Evolutionary conservation across 2,797 vertebrate genomes (phyloP), one percentile per base, ranked within the genome.

Genomic region (Acrossocheilus wenchowensis): DNA sequence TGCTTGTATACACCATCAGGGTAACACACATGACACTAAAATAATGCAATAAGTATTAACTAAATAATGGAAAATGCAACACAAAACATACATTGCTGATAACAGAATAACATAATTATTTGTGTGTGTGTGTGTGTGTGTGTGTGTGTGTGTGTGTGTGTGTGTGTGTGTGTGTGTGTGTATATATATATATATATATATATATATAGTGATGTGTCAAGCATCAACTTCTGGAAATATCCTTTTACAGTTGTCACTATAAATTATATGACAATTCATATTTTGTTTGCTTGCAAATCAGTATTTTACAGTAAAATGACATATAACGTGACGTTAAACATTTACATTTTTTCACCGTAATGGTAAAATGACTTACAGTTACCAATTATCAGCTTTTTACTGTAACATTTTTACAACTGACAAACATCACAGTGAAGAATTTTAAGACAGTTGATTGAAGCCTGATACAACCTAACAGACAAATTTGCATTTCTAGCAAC

Each of bases 361-460:
- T 54, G 19, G 10, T 12, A 21, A 66, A 45, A n/a, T 75, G 10
- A 19, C 48, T 21, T 12, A 57, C 30, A 39, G 34, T 15, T n/a
- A n/a, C 4, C 5, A 43, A 4, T 72, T n/a, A 72, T 41, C 14
- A 5, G 9, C 1, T 60, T 78, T 54, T 77, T 77, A 77, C 48
- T 36, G 48, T 60, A 60, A 9, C 8, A 21, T 34, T 75, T 30
- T 60, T 41, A 72, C 69, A 45, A 41, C n/a, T 66, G 64, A 21
- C 17, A 69, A 21, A 69, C 34, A 9, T 41, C 11, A 45, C 41
- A 48, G 4, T 41, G 23, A 52, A 52, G n/a, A 19, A 50, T 68
- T 21, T 23, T 52, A 39, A 39, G 23, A 71, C 66, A 45, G 75
- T 69, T 52, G 73, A 41, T 75, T 86, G 39, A 41, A 69, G 6